phyloP scores from a whole-genome alignment of 1,140 invertebrate species.

The Rhynchophorus ferrugineus region DNA sequence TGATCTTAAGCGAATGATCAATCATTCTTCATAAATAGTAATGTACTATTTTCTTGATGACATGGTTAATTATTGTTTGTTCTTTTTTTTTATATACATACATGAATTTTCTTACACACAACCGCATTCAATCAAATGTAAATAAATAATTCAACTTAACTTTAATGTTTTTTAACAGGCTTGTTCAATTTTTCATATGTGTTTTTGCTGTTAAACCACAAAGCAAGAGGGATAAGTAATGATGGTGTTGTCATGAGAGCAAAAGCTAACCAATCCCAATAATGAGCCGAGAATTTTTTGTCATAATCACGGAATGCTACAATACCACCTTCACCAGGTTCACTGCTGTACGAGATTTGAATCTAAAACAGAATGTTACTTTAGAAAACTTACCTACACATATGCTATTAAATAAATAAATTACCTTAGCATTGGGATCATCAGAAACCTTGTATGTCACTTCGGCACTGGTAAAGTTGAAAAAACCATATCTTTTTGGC shows the following conservation, averaged over 20 bases:
- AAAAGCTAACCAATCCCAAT: constrained; percentile 94
- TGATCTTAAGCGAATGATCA: too few relatives aligned
- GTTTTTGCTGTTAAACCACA: constrained; percentile 92
- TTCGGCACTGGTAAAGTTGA: constrained; percentile 95
- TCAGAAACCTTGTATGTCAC: constrained; percentile 81
- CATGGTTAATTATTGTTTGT: background rate
- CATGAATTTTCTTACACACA: background rate
- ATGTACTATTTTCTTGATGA: background rate
- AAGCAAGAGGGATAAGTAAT: constrained; percentile 83
- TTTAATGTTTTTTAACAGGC: constrained; percentile 49
- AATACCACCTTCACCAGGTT: constrained; percentile 94
- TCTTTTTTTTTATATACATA: background rate
- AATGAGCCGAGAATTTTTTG: constrained; percentile 95
- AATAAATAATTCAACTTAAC: background rate
- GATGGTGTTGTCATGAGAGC: constrained; percentile 94
- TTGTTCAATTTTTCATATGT: constrained; percentile 83
- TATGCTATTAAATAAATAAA: constrained; percentile 11
- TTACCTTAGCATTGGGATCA: constrained; percentile 57
- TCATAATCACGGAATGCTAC: constrained; percentile 94
- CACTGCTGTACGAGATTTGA: constrained; percentile 83
- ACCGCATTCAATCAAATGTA: background rate
- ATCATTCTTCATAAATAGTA: background rate
- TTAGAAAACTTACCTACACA: background rate
- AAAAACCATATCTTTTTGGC: constrained; percentile 86
- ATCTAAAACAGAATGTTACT: constrained; percentile 47